Base-by-base conservation (phyloP, 53 echinoderm and acorn worm species). In the Echinarachnius parma region DNA sequence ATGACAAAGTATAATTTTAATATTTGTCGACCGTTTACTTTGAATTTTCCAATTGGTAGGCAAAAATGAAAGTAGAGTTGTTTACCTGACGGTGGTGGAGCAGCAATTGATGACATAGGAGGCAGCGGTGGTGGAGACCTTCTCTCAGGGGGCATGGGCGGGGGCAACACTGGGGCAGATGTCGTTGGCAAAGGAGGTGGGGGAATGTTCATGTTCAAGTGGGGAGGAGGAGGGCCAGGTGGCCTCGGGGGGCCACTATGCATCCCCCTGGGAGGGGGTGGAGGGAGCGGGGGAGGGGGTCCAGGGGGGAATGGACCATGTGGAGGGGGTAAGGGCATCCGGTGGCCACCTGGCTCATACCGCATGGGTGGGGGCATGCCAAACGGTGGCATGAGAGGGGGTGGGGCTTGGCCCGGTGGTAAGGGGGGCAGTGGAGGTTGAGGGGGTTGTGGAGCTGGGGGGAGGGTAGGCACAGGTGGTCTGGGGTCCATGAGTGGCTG, bases 371-470 rank as follows among this genome's bases (percentile, higher is more conserved):
- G 60, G 27, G 88, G 83, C 53, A 56, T 34, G 21, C 52, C 28
- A 24, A 76, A 75, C 35, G 74, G 74, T 5, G 78, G 78, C 47
- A 69, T 37, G 22, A 78, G 37, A 11, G 83, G 83, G 19, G 76
- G 83, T 32, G 83, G 83, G 13, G 76, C 62, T 46, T 53, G 75
- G 21, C 47, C 39, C 50, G 78, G 82, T 18, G 62, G 84, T 4
- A 31, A 53, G 7, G 77, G 77, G 27, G 66, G 65, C 4, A 62
- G 76, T 18, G 86, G 84, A 9, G 89, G 89, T 19, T 78, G 86
- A 1, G 81, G 84, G 10, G 75, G 85, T 27, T 79, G 84, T 23
- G 86, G 71, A 16, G 78, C 81, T 23, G 90, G 90, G 42, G 81
- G 87, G 35, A 47, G 75, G 37, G 75, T 37, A 23, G 88, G 83